Evolutionary conservation across 2,888 invertebrate genomes (phyloP).

Genomic region (Tipula helvola): DNA sequence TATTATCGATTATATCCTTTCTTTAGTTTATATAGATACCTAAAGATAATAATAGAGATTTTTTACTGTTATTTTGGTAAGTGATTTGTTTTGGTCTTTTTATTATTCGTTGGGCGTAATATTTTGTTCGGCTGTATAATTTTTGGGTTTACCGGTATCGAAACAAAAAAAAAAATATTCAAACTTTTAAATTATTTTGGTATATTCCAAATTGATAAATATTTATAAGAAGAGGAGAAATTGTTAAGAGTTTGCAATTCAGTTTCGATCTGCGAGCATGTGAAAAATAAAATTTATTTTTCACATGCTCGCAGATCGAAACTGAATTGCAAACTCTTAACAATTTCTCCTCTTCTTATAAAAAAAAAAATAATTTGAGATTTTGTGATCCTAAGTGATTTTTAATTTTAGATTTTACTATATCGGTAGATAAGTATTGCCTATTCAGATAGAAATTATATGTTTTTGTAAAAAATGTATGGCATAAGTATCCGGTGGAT

Average conservation of each 20-base stretch:
- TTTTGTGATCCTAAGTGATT: neutral
- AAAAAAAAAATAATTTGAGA: neutral
- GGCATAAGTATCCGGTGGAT: neutral
- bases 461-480: neutral
- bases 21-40: neutral
- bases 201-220: too few species aligned
- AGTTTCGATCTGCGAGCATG: too few species aligned
- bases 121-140: neutral
- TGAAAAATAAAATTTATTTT: too few species aligned
- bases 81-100: neutral
- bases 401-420: neutral
- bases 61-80: neutral
- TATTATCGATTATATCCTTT: neutral
- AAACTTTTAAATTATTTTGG: too few species aligned
- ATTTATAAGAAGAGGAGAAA: too few species aligned
- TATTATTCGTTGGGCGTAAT: neutral
- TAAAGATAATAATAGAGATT: neutral
- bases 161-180: neutral
- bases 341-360: too few species aligned
- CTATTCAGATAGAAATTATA: neutral
- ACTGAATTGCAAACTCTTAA: too few species aligned
- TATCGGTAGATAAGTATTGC: neutral
- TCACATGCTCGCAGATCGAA: too few species aligned
- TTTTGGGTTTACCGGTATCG: neutral
- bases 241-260: too few species aligned